Evolutionary conservation across 2,797 vertebrate genomes (phyloP), one percentile per base, ranked within the genome.

Genomic region (Natrix natrix): DNA sequence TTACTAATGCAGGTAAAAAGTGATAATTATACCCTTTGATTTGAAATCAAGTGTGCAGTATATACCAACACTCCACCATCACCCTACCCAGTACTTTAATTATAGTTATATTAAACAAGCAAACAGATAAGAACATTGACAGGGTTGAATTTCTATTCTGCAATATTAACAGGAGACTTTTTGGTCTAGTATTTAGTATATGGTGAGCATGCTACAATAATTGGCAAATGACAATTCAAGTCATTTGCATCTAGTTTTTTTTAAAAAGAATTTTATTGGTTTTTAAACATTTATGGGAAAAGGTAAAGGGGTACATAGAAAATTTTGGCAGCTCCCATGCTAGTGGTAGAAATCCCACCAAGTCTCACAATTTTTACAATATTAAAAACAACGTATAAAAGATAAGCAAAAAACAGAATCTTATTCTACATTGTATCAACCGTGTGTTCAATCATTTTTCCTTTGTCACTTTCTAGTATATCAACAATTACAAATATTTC

Each of bases 81-180:
- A 0, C 11, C 78, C 43, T 99, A 60, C 99, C 98, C 32, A 98
- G 98, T 2, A 98, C 94, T 0, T 97, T 99, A 95, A 94, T 99
- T 92, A 98, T 97, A 96, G 91, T 94, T 99, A 96, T 98, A 98
- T 22, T 99, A 83, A 98, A 91, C 97, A 96, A 93, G 92, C 97
- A 96, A 60, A 61, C n/a, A 2, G 6, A 92, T 97, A 98, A 0
- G 97, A 96, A 92, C 92, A 99, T 98, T 8, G 98, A 99, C 1
- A 97, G 97, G 43, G 57, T 91, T 90, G 0, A 97, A 28, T 91
- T 97, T 0, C 98, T 99, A 95, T 98, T 99, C 94, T 97, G 90
- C 1, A 94, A 94, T 87, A 97, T 99, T 93, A 98, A 98, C 96
- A 98, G 98, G 98, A 98, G 98, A 92, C 98, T 98, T 95, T 97